Evolutionary conservation across 1,140 invertebrate genomes (phyloP), one percentile per base, ranked within the genome.

Genomic region (Steinernema feltiae): DNA sequence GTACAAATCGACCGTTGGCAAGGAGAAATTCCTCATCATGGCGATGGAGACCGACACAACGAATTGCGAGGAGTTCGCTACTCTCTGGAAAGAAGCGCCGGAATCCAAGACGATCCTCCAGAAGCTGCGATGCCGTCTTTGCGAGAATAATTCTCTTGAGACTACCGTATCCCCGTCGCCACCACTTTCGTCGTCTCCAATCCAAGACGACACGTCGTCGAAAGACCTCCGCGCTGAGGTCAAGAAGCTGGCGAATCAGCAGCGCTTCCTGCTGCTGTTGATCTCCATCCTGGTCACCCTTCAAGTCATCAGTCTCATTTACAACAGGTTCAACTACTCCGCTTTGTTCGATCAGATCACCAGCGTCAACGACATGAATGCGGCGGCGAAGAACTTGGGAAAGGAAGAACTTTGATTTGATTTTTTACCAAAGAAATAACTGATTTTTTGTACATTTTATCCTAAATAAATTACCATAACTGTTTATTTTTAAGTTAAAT

Each of bases 1-100:
- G 71, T 80, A 78, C 69, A 70, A 72, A 1, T 27, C 73, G n/a
- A 81, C 88, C 71, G 82, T 91, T 32, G 86, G 89, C 1, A 88
- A 89, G 77, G 91, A 92, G 82, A 91, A 91, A 86, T 92, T 92
- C 86, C 87, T 92, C 41, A 88, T 92, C 30, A 91, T 92, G 89
- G 90, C 90, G 81, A 88, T 91, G 81, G 87, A 89, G 21, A 81
- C 91, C 24, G 88, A 89, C 15, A 84, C 88, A 71, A 81, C 85
- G 12, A 87, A 88, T 73, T 79, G 88, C 48, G 84, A 87, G 17
- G 76, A 84, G 53, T 81, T 91, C 46, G 76, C 85, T 24, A 88
- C 90, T 69, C 84, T 91, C 30, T 92, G 91, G 90, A 91, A 90
- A 89, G 80, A 76, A 27, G 82, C 80, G 7, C 78, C 81, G 7